Conservation (phyloP, 2,888 invertebrate genomes). For the Atethmia centrago region DNA sequence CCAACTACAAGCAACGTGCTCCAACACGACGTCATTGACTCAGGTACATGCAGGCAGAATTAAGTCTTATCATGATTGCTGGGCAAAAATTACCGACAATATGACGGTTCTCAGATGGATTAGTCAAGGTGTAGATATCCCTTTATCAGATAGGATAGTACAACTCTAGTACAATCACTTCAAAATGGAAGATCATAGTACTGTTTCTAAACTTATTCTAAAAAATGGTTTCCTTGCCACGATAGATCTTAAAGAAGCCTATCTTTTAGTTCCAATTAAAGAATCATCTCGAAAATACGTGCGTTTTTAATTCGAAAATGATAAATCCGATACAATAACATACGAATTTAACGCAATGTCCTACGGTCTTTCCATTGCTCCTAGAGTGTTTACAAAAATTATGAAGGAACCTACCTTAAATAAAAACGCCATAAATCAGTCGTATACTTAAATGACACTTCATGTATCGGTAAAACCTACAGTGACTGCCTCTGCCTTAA, state of each 20-base stretch:
- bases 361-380: neutral
- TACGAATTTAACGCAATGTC: no score
- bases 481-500: neutral
- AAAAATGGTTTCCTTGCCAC: no score
- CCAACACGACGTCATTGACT: neutral
- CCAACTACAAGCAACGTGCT: constrained; percentile 9
- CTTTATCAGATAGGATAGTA: no score
- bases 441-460: neutral
- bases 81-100: neutral
- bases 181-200: neutral
- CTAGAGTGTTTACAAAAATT: constrained; percentile 3
- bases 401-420: constrained; percentile 10
- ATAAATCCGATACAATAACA: no score
- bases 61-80: constrained; percentile 3
- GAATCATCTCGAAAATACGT: no score
- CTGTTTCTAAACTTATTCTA: no score
- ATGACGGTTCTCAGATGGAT: constrained; percentile 4
- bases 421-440: constrained; percentile 2
- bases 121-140: constrained; percentile 2
- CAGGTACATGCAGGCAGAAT: constrained; percentile 14
- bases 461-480: neutral
- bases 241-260: no score
- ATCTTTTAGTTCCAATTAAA: no score
- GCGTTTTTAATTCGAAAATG: no score
- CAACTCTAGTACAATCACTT: no score